These are phyloP conservation scores for Benitochromis conjunctus DNA, from an alignment of 2,113 vertebrate genomes.

Conservation along the genomic window DNA sequence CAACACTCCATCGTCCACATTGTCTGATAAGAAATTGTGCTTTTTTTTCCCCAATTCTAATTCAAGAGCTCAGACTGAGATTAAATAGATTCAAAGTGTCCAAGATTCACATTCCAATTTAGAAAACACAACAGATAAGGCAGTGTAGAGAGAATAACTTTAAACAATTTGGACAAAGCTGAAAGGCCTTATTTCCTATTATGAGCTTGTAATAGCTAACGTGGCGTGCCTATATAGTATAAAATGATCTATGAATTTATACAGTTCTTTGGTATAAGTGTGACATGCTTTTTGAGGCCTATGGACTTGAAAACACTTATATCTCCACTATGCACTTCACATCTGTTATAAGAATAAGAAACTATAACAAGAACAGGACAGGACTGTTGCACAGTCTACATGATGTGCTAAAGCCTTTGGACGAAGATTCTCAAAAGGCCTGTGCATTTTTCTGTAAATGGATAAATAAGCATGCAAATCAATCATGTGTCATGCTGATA, in stretches of 20 bases:
- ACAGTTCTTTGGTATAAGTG: background rate
- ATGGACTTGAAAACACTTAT: background rate
- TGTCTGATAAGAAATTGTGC: background rate
- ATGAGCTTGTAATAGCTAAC: background rate
- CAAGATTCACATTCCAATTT: constrained; percentile 24
- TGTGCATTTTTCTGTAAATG: constrained; percentile 23
- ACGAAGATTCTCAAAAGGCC: background rate
- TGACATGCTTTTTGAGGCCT: background rate
- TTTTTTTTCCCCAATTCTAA: background rate
- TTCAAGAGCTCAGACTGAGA: constrained; percentile 12
- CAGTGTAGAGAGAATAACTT: background rate
- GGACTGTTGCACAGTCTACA: background rate
- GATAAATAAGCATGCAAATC: constrained; percentile 28
- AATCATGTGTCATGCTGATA: constrained; percentile 31
- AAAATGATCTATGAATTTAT: background rate
- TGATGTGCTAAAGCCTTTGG: constrained; percentile 26
- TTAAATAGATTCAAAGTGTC: constrained; percentile 22
- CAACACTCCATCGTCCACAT: background rate
- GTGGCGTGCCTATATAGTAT: background rate
- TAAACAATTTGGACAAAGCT: constrained; percentile 11
- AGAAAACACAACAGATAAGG: constrained; percentile 11
- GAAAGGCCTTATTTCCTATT: background rate
- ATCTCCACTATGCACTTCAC: background rate
- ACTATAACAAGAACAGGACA: background rate
- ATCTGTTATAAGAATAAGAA: background rate